Evolutionary conservation across 2,113 vertebrate species (phyloP), one percentile per base, ranked within the genome.

Genomic region (Lethenteron camtschaticum): DNA sequence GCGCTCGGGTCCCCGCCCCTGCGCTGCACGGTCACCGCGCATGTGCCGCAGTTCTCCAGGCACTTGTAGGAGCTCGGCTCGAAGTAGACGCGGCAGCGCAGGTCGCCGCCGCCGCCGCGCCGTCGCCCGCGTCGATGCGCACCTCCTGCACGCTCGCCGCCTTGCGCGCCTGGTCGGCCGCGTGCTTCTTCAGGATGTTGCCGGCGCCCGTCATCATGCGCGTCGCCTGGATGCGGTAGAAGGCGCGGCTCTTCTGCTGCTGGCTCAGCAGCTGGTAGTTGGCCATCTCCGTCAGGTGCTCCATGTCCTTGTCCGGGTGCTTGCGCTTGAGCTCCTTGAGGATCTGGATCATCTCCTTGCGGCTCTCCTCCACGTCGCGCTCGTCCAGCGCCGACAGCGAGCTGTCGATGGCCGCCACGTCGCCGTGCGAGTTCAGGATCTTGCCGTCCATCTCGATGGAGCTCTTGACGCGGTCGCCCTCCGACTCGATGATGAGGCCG

Each of bases 131-230:
- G 5, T 68, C 70, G 9, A 58, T 5, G 10, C 12, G 8, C 13
- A 14, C 11, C 10, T 84, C 81, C 4, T 83, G 83, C 68, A 82
- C 82, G 77, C 82, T 85, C 74, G 85, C 79, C 41, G 83, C 83
- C 71, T 83, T 85, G 74, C 85, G 80, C 58, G 85, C 84, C 71
- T 86, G 83, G 75, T 87, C 85, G 1, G 85, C 85, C 0, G 85
- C 85, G 9, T 87, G 85, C 71, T 85, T 85, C 72, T 86, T 87
- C 70, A 87, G 75, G 70, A 87, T 85, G 78, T 87, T 86, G 1
- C 85, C 85, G 0, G 85, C 85, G 13, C 85, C 85, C 2, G 84
- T 87, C 85, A 87, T 85, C 83, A 86, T 85, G 57, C 85, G 83
- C 0, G 85, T 87, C 69, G 85, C 85, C 24, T 87, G 85, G 20